Percentiles rank a stretch among this genome's conserved stretches.
These are phyloP conservation scores for Nasonia longicornis DNA, from an alignment of 1,140 invertebrate genomes.

Conservation along the genomic window DNA sequence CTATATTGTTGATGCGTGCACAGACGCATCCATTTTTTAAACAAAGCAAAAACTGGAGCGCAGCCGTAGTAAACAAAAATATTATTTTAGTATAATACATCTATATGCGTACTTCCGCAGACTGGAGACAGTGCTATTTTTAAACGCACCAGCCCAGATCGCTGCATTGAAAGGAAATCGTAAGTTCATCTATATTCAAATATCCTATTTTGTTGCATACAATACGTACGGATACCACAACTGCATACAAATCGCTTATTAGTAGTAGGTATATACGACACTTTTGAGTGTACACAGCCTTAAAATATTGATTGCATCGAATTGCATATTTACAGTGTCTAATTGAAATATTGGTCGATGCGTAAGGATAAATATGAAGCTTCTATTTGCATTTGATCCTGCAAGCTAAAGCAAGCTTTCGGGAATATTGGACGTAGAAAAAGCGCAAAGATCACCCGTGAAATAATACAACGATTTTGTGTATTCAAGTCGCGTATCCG, in stretches of 20 bases:
- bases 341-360: background rate
- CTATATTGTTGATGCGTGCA: no score
- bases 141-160: conserved; percentile 49
- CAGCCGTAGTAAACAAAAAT: background rate
- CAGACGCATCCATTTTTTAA: background rate
- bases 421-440: no score
- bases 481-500: no score
- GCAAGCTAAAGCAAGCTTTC: no score
- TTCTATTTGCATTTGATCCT: no score
- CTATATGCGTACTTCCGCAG: conserved; percentile 39
- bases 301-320: background rate
- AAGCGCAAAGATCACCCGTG: no score
- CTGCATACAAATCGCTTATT: conserved; percentile 20
- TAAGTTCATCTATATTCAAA: conserved; percentile 51
- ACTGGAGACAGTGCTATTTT: conserved; percentile 49
- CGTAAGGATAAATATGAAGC: no score
- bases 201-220: conserved; percentile 49
- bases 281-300: background rate
- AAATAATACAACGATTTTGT: no score
- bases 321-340: background rate
- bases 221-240: background rate
- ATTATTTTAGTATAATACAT: conserved; percentile 26
- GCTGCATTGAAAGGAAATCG: conserved; percentile 50
- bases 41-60: background rate
- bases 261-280: background rate